Percentiles rank a stretch among this genome's conserved stretches.
Evolutionary conservation across 1,140 invertebrate genomes (phyloP).

Genomic region (Dysdera silvatica): DNA sequence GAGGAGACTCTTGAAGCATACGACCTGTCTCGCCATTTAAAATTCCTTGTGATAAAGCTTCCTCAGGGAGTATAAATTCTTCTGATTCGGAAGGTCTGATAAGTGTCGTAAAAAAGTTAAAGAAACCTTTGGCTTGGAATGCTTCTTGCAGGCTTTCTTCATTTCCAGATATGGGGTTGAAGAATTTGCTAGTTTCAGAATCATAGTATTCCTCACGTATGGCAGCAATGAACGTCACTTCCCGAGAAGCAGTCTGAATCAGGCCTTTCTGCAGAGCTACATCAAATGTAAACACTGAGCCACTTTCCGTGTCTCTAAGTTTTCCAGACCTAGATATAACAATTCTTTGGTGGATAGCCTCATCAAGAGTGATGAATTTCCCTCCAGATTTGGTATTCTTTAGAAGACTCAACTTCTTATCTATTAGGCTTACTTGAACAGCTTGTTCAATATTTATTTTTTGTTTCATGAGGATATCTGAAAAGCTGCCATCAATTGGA

Average conservation of each 20-base stretch:
- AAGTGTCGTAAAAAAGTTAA: too few species aligned
- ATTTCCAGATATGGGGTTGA: constrained; percentile 63
- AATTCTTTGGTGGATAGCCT: constrained; percentile 42
- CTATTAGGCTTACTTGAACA: constrained; percentile 66
- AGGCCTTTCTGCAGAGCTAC: constrained; percentile 59
- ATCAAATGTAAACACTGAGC: constrained; percentile 56
- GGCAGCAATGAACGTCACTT: constrained; percentile 61
- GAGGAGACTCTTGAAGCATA: too few species aligned
- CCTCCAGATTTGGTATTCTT: constrained; percentile 61
- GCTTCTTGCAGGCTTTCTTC: constrained; percentile 72
- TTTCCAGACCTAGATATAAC: constrained; percentile 43
- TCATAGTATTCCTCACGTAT: constrained; percentile 72
- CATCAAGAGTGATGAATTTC: constrained; percentile 49
- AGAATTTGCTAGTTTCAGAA: constrained; percentile 61
- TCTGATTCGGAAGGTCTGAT: not conserved
- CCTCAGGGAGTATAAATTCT: constrained; percentile 61
- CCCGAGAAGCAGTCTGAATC: constrained; percentile 60
- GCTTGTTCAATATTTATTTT: constrained; percentile 63
- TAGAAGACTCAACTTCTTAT: constrained; percentile 71
- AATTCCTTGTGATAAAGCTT: constrained; percentile 71
- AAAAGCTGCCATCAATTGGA: constrained; percentile 59
- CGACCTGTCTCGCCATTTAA: constrained; percentile 69
- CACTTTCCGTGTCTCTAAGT: constrained; percentile 46
- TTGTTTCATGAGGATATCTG: constrained; percentile 61
- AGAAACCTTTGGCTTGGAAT: constrained; percentile 47